Evolutionary conservation across 2,888 invertebrate species (phyloP).

Genomic region (Ennomos quercinarius): DNA sequence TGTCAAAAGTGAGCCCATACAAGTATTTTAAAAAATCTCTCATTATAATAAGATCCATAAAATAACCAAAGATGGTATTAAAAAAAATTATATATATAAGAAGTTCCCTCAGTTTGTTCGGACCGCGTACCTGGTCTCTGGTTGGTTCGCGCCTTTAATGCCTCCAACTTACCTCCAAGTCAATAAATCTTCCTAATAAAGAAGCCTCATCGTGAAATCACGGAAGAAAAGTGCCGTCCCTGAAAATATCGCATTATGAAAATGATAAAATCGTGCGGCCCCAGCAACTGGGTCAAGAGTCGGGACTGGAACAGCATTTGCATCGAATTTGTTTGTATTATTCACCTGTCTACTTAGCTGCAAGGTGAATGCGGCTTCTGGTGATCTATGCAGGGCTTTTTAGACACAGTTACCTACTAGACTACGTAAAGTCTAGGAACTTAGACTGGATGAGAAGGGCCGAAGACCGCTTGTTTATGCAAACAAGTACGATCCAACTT

Average conservation of each 20-base stretch:
- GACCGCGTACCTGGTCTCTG: too few species aligned
- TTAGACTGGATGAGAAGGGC: too few species aligned
- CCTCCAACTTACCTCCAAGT: background rate
- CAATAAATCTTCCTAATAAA: background rate
- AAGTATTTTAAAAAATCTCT: too few species aligned
- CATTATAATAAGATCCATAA: too few species aligned
- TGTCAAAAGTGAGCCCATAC: too few species aligned
- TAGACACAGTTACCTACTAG: background rate
- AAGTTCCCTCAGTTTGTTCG: too few species aligned
- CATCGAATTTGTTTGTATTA: conserved; percentile 29
- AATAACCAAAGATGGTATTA: too few species aligned
- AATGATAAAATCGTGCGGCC: conserved; percentile 35
- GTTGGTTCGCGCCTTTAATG: too few species aligned
- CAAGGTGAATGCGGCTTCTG: conserved; percentile 25
- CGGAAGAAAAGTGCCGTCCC: conserved; percentile 21
- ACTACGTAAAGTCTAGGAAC: too few species aligned
- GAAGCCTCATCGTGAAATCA: conserved; percentile 7
- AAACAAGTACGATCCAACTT: too few species aligned
- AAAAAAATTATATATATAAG: too few species aligned
- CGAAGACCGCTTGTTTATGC: too few species aligned
- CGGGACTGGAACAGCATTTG: conserved; percentile 22
- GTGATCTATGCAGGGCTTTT: conserved; percentile 11
- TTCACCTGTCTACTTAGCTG: conserved; percentile 24
- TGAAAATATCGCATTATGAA: conserved; percentile 23
- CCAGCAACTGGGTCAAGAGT: conserved; percentile 30